Percentiles rank a stretch among this genome's conserved stretches.
Evolutionary conservation across 2,113 vertebrate species (phyloP).

Genomic region (Pangasianodon gigas): DNA sequence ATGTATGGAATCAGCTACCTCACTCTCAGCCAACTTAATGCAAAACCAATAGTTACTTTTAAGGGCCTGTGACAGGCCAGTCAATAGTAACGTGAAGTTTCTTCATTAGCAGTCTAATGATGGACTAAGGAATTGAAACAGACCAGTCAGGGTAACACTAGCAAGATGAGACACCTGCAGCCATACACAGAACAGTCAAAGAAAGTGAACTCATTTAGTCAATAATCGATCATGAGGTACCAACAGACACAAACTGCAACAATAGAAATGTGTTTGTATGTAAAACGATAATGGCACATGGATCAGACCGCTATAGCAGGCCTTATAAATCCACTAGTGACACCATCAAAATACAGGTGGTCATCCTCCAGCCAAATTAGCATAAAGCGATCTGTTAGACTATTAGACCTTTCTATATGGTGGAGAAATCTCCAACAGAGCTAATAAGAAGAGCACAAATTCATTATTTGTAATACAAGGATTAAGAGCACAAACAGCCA

Average conservation of each 20-base stretch:
- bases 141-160: not conserved
- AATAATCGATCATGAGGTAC: not conserved
- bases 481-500: not conserved
- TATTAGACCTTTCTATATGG: conserved; percentile 40
- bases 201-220: not conserved
- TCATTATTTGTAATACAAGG: conserved; percentile 47
- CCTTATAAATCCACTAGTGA: conserved; percentile 41
- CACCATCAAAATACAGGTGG: conserved; percentile 38
- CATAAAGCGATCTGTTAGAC: conserved; percentile 50
- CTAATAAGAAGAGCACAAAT: conserved; percentile 50
- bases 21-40: conserved; percentile 65
- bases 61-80: conserved; percentile 94
- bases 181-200: conserved; percentile 37
- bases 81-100: conserved; percentile 98
- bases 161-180: conserved; percentile 52
- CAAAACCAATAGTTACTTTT: conserved; percentile 91
- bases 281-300: conserved; percentile 33
- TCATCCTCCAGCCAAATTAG: conserved; percentile 49
- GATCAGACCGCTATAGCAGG: conserved; percentile 40
- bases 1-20: not conserved
- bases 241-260: conserved; percentile 55
- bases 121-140: conserved; percentile 58
- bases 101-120: conserved; percentile 98
- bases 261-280: conserved; percentile 39
- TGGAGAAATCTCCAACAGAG: conserved; percentile 44